A percentile compares a stretch with the other conserved stretches of the same genome.
Evolutionary conservation across 2,888 invertebrate genomes (phyloP).

Genomic region (Temnothorax ravouxi): DNA sequence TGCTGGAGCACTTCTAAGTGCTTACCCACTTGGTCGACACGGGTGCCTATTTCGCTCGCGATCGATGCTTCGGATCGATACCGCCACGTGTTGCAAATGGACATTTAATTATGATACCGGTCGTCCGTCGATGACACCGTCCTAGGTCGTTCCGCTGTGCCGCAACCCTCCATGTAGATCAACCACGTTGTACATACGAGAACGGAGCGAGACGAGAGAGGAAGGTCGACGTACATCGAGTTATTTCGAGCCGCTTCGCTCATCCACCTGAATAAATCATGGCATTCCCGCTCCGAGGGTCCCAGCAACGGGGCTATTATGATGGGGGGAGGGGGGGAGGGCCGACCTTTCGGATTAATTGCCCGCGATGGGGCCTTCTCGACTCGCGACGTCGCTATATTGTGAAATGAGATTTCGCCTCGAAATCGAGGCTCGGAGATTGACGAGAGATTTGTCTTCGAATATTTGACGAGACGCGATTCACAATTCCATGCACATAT

Average conservation of each 20-base stretch:
- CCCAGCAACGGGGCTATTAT: slow-evolving; percentile 53
- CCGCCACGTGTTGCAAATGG: slow-evolving; percentile 62
- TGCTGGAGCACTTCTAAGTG: neutral
- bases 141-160: slow-evolving; percentile 46
- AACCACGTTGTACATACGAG: slow-evolving; percentile 6
- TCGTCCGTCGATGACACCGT: slow-evolving; percentile 75
- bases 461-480: neutral
- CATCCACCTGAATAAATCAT: slow-evolving; percentile 67
- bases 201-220: slow-evolving; percentile 18
- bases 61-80: neutral
- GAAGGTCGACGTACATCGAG: slow-evolving; percentile 59
- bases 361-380: slow-evolving; percentile 44
- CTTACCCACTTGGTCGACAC: neutral
- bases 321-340: slow-evolving; percentile 10
- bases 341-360: slow-evolving; percentile 71
- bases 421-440: slow-evolving; percentile 4
- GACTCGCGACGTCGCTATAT: slow-evolving; percentile 41
- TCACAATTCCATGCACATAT: neutral
- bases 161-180: slow-evolving; percentile 54
- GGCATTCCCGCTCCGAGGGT: slow-evolving; percentile 38
- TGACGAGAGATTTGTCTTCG: slow-evolving; percentile 12
- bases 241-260: slow-evolving; percentile 60
- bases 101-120: slow-evolving; percentile 74
- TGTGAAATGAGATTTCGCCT: slow-evolving; percentile 49
- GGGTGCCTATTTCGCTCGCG: neutral